Percentiles rank a stretch among this genome's conserved stretches.
Evolutionary conservation across 2,888 invertebrate species (phyloP).

Genomic region (Scelioninae gen. 1): DNA sequence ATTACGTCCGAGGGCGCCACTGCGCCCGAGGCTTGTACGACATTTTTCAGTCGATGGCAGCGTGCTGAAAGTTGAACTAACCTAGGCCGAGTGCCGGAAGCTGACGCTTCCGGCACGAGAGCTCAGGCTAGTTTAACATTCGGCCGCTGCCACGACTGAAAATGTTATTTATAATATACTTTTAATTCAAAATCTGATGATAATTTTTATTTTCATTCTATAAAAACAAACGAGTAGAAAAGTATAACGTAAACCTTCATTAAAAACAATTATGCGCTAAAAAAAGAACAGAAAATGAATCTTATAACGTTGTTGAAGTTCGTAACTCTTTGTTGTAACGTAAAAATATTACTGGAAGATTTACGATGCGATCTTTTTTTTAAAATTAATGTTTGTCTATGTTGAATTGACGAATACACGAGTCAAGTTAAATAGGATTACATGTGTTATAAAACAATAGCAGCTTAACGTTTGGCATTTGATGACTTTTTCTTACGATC

Average conservation of each 20-base stretch:
- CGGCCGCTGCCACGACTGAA: no score
- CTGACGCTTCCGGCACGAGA: no score
- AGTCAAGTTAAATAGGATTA: conserved; percentile 32
- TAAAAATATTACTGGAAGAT: neutral
- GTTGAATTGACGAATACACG: conserved; percentile 5
- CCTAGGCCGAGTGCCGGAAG: no score
- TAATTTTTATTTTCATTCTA: conserved; percentile 13
- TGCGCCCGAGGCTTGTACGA: no score
- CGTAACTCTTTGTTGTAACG: conserved; percentile 22
- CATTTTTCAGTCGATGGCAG: no score
- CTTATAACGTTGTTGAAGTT: conserved; percentile 36
- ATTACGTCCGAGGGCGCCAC: no score
- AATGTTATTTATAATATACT: no score
- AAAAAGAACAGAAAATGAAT: conserved; percentile 18
- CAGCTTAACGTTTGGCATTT: conserved; percentile 3
- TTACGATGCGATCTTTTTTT: conserved; percentile 19
- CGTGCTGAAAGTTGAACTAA: no score
- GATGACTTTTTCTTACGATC: conserved; percentile 11
- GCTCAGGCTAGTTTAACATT: no score
- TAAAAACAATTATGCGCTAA: conserved; percentile 24
- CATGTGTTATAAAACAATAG: conserved; percentile 18
- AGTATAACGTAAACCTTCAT: conserved; percentile 22
- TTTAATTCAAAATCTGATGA: neutral
- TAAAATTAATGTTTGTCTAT: conserved; percentile 20
- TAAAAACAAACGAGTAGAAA: neutral